Evolutionary conservation across 2,888 invertebrate genomes (phyloP).

Genomic region (Drosophila mulleri): DNA sequence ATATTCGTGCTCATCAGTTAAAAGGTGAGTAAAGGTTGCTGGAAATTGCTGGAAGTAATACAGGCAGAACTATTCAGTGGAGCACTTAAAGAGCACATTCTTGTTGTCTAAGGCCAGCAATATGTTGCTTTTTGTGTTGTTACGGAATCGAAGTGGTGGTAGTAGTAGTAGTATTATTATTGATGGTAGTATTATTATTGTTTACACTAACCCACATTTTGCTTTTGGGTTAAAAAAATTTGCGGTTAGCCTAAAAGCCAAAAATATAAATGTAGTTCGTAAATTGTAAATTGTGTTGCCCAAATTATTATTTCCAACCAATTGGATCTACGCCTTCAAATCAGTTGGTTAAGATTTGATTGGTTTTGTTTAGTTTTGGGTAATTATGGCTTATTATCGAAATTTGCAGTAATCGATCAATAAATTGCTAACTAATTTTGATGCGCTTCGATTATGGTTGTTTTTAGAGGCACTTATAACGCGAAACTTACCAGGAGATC

Average conservation of each 20-base stretch:
- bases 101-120: constrained; percentile 84
- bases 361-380: constrained; percentile 37
- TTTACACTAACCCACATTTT: constrained; percentile 27
- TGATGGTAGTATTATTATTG: constrained; percentile 6
- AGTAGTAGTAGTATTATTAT: constrained; percentile 30
- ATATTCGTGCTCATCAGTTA: constrained; percentile 41
- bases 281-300: constrained; percentile 9
- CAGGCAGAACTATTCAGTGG: constrained; percentile 36
- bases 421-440: constrained; percentile 28
- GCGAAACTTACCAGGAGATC: constrained; percentile 89
- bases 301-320: constrained; percentile 15
- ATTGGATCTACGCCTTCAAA: constrained; percentile 25
- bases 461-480: constrained; percentile 78
- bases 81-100: constrained; percentile 68
- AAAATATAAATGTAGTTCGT: constrained; percentile 24
- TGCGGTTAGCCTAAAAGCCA: constrained; percentile 15
- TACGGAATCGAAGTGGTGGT: constrained; percentile 53
- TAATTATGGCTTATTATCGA: constrained; percentile 41
- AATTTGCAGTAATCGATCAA: constrained; percentile 13
- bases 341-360: constrained; percentile 22
- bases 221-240: constrained; percentile 27
- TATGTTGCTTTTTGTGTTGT: constrained; percentile 64
- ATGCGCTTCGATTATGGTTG: constrained; percentile 39
- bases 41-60: constrained; percentile 46
- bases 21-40: constrained; percentile 42